phyloP scores from a whole-genome alignment of 1,140 invertebrate species.

The Anoplophora glabripennis region DNA sequence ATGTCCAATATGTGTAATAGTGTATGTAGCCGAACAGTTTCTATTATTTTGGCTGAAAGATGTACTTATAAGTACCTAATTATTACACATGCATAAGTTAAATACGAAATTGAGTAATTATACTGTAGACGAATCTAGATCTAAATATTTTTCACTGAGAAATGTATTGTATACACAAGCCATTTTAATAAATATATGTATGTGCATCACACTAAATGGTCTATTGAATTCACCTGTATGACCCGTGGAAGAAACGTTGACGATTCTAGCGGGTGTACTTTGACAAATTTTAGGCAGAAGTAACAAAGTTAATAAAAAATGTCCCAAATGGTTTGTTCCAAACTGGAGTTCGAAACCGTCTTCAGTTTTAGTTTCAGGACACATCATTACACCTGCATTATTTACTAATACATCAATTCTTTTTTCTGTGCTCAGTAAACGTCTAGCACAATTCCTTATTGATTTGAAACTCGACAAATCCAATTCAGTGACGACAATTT shows the following conservation, averaged over 20 bases:
- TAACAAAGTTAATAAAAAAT: constrained; percentile 80
- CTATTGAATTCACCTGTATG: constrained; percentile 54
- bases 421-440: constrained; percentile 58
- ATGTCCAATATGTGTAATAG: too few species aligned
- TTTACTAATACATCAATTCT: constrained; percentile 75
- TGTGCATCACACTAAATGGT: too few species aligned
- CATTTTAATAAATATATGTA: too few species aligned
- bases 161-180: too few species aligned
- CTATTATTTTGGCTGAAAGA: too few species aligned
- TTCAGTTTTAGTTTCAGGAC: constrained; percentile 60
- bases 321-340: constrained; percentile 78
- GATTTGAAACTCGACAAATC: constrained; percentile 72
- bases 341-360: constrained; percentile 81
- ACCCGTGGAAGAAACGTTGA: constrained; percentile 62
- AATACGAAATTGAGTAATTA: too few species aligned
- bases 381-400: constrained; percentile 77
- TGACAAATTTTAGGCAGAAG: constrained; percentile 63
- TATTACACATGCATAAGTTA: too few species aligned
- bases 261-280: constrained; percentile 53
- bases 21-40: too few species aligned
- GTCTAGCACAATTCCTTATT: constrained; percentile 66
- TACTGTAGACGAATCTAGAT: too few species aligned
- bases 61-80: too few species aligned
- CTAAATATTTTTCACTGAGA: too few species aligned
- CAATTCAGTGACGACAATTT: constrained; percentile 59